phyloP scores from a whole-genome alignment of 64 coral and sea anemone species.

The Astreopora myriophthalma region DNA sequence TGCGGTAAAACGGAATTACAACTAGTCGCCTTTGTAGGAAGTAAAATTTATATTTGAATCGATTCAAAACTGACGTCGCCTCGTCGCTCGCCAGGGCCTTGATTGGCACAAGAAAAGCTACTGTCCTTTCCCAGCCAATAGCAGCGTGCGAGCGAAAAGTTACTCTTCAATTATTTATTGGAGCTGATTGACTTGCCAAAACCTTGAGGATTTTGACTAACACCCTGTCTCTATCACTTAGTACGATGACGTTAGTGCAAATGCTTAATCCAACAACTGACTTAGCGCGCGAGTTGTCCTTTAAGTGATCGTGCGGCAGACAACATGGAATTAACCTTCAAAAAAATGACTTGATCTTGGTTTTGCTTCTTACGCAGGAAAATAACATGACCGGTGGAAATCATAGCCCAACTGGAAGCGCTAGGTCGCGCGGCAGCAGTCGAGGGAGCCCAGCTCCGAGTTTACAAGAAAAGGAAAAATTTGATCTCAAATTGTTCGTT shows the following conservation, averaged over 20 bases:
- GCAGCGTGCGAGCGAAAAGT: not conserved
- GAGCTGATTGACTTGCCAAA: slow-evolving; percentile 27
- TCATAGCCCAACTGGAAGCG: slow-evolving; percentile 79
- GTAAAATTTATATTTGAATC: no score
- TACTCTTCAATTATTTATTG: slow-evolving; percentile 48
- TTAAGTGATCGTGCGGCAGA: not conserved
- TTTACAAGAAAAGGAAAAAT: slow-evolving; percentile 43
- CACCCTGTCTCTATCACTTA: not conserved
- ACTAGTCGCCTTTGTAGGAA: no score
- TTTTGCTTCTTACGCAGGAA: not conserved
- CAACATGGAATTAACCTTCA: not conserved
- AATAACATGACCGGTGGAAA: slow-evolving; percentile 81
- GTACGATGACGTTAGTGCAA: not conserved
- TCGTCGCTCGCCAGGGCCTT: not conserved
- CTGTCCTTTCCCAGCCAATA: slow-evolving; percentile 23
- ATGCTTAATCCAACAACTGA: not conserved
- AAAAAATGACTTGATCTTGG: not conserved
- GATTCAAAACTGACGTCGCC: not conserved
- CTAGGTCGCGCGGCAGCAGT: slow-evolving; percentile 53
- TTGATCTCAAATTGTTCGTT: slow-evolving; percentile 65
- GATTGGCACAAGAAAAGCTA: not conserved
- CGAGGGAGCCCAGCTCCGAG: slow-evolving; percentile 57
- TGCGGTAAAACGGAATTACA: not conserved
- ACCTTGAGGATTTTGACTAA: not conserved
- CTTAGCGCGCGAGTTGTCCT: not conserved